phyloP scores from a whole-genome alignment of 1,140 invertebrate genomes.

The Helicoverpa armigera region DNA sequence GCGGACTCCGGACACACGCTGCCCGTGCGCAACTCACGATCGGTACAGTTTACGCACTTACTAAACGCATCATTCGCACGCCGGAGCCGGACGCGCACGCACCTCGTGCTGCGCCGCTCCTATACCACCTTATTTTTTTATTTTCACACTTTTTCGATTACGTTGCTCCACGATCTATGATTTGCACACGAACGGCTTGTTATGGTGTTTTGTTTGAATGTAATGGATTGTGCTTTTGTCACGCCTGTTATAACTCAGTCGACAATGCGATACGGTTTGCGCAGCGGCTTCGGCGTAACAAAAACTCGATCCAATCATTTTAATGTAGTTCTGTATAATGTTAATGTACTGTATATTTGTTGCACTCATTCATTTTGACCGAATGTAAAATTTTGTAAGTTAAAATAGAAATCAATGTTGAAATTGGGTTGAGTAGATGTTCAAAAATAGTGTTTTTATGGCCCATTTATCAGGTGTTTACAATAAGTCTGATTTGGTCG shows the following conservation, averaged over 20 bases:
- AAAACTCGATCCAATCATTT: slow-evolving; percentile 59
- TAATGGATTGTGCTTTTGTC: slow-evolving; percentile 64
- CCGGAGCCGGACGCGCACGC: slow-evolving; percentile 55
- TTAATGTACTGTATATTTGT: slow-evolving; percentile 45
- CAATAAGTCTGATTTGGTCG: slow-evolving; percentile 51
- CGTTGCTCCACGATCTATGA: slow-evolving; percentile 76
- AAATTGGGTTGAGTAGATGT: not conserved
- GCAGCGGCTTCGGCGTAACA: slow-evolving; percentile 50
- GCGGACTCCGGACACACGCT: slow-evolving; percentile 81
- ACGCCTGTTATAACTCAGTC: slow-evolving; percentile 42
- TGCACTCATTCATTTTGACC: slow-evolving; percentile 35
- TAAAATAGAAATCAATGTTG: slow-evolving; percentile 2
- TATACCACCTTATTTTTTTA: slow-evolving; percentile 55
- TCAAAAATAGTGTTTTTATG: slow-evolving; percentile 20
- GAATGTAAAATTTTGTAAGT: not conserved
- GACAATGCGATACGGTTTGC: slow-evolving; percentile 51
- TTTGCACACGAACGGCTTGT: slow-evolving; percentile 78
- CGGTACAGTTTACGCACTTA: slow-evolving; percentile 70
- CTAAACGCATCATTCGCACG: slow-evolving; percentile 52
- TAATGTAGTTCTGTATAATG: slow-evolving; percentile 37
- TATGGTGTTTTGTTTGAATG: slow-evolving; percentile 61
- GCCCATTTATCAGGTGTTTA: slow-evolving; percentile 50
- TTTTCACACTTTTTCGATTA: slow-evolving; percentile 63
- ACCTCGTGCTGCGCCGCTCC: slow-evolving; percentile 46
- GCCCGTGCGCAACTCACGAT: slow-evolving; percentile 84